Conservation (phyloP, 2,888 invertebrate genomes). For the Strigamia crassipes region DNA sequence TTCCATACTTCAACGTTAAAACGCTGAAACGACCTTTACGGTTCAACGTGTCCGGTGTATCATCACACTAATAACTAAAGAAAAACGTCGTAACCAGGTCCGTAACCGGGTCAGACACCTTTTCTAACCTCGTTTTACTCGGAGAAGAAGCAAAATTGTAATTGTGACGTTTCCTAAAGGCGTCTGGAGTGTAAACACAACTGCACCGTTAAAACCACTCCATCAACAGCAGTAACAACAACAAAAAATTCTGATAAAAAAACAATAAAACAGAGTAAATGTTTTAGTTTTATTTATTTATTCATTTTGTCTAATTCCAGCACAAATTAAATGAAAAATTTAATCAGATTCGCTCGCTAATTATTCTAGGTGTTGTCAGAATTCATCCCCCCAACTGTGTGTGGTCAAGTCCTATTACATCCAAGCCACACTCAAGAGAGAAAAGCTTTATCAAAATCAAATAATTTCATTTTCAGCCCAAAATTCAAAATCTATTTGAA, state of each 20-base stretch:
- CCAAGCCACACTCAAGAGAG: not conserved
- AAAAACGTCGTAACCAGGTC: not conserved
- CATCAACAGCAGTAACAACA: not conserved
- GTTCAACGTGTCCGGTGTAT: not conserved
- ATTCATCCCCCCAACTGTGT: not conserved
- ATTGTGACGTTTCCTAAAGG: conserved; percentile 7
- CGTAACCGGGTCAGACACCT: not conserved
- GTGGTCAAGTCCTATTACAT: not conserved
- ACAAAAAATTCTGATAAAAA: not conserved
- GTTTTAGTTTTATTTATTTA: not conserved
- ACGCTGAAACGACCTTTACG: not conserved
- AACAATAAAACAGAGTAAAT: not conserved
- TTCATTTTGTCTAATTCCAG: not conserved
- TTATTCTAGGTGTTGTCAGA: not conserved
- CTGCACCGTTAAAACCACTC: not conserved
- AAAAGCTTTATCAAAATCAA: not conserved
- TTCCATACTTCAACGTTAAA: not conserved
- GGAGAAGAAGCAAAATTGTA: not conserved
- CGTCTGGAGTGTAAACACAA: not conserved
- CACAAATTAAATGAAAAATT: not conserved
- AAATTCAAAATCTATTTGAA: no score
- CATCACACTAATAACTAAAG: not conserved
- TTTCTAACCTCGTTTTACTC: not conserved
- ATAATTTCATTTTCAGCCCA: no score
- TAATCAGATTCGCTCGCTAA: not conserved